Evolutionary conservation across 2,113 vertebrate genomes (phyloP).

Genomic region (Mus musculus): DNA sequence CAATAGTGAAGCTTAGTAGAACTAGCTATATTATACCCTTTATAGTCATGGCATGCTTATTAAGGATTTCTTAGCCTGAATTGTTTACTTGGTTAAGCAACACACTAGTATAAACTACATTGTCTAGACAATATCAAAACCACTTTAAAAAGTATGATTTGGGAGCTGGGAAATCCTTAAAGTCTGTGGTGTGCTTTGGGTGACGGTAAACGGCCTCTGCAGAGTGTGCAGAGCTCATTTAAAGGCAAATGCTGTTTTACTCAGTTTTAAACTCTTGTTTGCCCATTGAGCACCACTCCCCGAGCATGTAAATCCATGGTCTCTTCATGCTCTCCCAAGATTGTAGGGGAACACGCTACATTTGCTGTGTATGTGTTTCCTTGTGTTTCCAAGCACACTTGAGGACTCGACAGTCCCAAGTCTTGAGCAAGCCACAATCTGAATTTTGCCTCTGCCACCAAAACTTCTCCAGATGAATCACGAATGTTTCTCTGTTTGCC

Average conservation of each 20-base stretch:
- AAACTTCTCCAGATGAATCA: constrained; percentile 22
- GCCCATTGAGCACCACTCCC: background rate
- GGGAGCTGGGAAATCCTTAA: background rate
- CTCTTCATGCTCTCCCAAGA: background rate
- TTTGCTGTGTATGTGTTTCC: background rate
- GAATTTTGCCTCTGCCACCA: background rate
- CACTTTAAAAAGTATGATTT: constrained; percentile 3
- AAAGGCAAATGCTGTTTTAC: background rate
- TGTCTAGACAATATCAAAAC: constrained; percentile 30
- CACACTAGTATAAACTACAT: background rate
- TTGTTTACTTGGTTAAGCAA: constrained; percentile 12
- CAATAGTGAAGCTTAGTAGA: background rate
- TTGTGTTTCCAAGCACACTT: no score
- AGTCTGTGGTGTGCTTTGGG: background rate
- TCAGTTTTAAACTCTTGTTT: background rate
- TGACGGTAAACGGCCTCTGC: background rate
- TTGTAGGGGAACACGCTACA: background rate
- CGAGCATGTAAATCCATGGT: background rate
- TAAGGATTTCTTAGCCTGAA: background rate
- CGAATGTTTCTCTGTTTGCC: background rate
- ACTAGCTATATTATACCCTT: background rate
- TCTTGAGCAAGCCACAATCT: background rate
- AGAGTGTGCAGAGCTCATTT: background rate
- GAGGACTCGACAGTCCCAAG: no score
- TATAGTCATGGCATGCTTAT: background rate